Percentiles rank a stretch among this genome's conserved stretches.
phyloP scores from a whole-genome alignment of 2,113 vertebrate genomes.

The Platichthys flesus region DNA sequence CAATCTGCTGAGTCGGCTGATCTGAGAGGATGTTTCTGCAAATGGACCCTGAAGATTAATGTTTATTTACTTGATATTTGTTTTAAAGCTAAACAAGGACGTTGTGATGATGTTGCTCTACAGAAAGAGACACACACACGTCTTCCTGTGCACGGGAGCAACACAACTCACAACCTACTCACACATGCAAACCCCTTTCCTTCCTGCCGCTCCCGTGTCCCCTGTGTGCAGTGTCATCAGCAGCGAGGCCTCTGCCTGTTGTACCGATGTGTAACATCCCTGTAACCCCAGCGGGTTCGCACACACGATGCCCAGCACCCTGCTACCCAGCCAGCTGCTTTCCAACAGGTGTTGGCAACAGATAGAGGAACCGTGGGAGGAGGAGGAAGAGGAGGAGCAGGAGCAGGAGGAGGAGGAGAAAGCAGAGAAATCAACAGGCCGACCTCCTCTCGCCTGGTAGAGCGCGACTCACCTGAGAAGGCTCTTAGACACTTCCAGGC shows the following conservation, averaged over 20 bases:
- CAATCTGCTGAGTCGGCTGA: too few species aligned
- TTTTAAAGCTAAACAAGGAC: too few species aligned
- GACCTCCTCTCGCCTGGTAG: constrained; percentile 32
- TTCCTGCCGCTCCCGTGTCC: constrained; percentile 25
- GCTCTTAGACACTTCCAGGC: background rate
- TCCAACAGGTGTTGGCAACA: constrained; percentile 69
- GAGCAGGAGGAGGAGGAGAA: constrained; percentile 26
- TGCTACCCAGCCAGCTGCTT: constrained; percentile 61
- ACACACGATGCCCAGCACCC: constrained; percentile 46
- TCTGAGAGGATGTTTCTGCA: background rate
- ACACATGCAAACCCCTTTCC: constrained; percentile 47
- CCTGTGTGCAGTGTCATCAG: constrained; percentile 69
- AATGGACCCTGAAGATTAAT: background rate
- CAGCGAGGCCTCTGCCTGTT: constrained; percentile 57
- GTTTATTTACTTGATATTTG: background rate
- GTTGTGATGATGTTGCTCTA: too few species aligned
- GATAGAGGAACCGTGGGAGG: constrained; percentile 30
- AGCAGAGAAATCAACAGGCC: constrained; percentile 40
- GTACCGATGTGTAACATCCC: constrained; percentile 69
- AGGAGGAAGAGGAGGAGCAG: constrained; percentile 35
- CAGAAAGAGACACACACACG: too few species aligned
- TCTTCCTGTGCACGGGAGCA: too few species aligned
- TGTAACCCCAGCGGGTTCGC: constrained; percentile 50
- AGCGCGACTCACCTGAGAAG: constrained; percentile 9
- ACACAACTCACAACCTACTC: constrained; percentile 9